These are phyloP conservation scores for Alviniconcha strummeri DNA, from an alignment of 2,888 invertebrate genomes.

Conservation along the genomic window DNA sequence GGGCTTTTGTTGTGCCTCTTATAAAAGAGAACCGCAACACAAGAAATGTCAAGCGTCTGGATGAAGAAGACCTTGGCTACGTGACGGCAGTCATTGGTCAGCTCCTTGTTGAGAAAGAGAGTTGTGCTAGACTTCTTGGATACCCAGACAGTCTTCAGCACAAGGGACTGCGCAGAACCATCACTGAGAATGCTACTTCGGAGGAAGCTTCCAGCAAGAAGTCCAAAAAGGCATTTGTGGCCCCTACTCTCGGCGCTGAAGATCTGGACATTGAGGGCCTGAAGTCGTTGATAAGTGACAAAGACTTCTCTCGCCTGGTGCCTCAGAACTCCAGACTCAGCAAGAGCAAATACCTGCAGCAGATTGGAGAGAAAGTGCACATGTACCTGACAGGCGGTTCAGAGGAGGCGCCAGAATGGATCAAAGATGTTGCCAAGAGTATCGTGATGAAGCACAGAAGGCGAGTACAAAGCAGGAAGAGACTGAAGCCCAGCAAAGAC, in stretches of 20 bases:
- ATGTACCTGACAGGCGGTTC: slow-evolving; percentile 12
- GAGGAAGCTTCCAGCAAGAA: too few relatives aligned
- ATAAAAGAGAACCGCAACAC: neutral
- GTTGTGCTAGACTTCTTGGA: slow-evolving; percentile 18
- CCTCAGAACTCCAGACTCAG: slow-evolving; percentile 10
- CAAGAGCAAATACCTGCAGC: slow-evolving; percentile 13
- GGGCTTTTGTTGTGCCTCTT: slow-evolving; percentile 28
- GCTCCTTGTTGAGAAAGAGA: neutral
- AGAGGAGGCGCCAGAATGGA: slow-evolving; percentile 21
- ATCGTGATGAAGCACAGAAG: slow-evolving; percentile 18
- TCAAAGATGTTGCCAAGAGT: slow-evolving; percentile 23
- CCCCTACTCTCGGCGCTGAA: neutral
- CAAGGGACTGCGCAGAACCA: neutral
- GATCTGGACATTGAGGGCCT: slow-evolving; percentile 7
- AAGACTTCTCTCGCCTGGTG: slow-evolving; percentile 1
- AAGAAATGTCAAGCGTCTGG: neutral
- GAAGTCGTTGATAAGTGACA: slow-evolving; percentile 9
- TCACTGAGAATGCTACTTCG: neutral
- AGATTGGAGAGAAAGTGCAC: slow-evolving; percentile 22
- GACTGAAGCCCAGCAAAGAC: slow-evolving; percentile 29
- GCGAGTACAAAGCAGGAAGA: neutral
- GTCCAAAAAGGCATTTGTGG: slow-evolving; percentile 9
- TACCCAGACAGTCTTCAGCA: slow-evolving; percentile 25
- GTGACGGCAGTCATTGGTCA: neutral
- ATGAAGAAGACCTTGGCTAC: slow-evolving; percentile 24